Percentiles rank a stretch among this genome's conserved stretches.
Conservation (phyloP, 2,797 vertebrate species). For the Periparus ater region DNA sequence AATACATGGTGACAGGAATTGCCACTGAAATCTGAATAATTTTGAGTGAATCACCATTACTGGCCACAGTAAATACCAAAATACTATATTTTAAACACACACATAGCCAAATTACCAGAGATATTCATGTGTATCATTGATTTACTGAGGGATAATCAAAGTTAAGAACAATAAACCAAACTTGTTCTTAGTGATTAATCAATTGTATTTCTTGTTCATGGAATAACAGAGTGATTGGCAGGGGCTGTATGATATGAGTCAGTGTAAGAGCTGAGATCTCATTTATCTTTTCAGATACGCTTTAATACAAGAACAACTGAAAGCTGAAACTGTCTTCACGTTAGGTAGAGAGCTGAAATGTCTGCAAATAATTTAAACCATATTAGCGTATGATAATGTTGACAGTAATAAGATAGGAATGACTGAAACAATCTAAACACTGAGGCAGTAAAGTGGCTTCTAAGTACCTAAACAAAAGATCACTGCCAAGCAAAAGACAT, state of each 20-base stretch:
- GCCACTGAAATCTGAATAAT: background rate
- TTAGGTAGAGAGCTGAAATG: constrained; percentile 21
- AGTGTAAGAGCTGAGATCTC: background rate
- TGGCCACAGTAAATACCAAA: background rate
- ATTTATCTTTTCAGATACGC: background rate
- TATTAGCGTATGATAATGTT: constrained; percentile 22
- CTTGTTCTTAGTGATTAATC: background rate
- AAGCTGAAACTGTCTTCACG: constrained; percentile 1
- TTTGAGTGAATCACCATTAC: background rate
- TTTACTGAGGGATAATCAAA: background rate
- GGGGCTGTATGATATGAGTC: background rate
- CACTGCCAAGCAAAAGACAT: constrained; percentile 34
- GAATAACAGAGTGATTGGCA: background rate
- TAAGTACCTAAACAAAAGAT: constrained; percentile 49
- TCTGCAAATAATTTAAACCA: constrained; percentile 51
- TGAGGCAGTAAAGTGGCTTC: constrained; percentile 39
- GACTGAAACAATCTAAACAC: constrained; percentile 48
- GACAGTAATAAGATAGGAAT: constrained; percentile 43
- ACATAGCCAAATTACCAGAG: background rate
- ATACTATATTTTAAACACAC: background rate
- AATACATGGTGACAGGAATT: background rate
- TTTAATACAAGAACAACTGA: background rate
- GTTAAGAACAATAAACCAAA: background rate
- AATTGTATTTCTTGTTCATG: background rate
- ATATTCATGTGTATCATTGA: background rate